Conservation (phyloP, 37 sponge, comb jelly and placozoan genomes). For the Mnemiopsis leidyi region DNA sequence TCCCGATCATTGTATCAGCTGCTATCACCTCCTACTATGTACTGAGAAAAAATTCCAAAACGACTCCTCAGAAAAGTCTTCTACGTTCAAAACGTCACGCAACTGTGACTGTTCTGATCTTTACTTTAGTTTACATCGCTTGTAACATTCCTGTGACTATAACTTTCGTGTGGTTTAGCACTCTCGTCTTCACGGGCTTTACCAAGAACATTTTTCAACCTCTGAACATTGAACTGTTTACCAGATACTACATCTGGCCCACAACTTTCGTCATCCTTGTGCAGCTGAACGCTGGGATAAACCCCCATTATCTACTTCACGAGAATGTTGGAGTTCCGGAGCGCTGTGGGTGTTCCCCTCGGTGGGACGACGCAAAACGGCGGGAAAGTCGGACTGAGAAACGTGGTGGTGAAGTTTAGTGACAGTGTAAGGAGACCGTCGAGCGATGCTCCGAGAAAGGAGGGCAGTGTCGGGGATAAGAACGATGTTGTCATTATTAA, state of each 20-base stretch:
- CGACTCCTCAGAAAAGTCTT: not conserved
- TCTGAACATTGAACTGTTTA: not conserved
- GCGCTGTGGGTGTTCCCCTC: not conserved
- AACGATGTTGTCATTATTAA: not conserved
- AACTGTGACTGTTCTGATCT: slow-evolving; percentile 23
- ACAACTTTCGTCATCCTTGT: not conserved
- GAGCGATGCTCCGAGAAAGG: not conserved
- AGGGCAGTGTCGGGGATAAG: not conserved
- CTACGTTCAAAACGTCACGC: not conserved
- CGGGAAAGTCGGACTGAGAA: not conserved
- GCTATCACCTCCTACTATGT: not conserved
- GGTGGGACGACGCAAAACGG: not conserved
- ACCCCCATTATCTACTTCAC: slow-evolving; percentile 21
- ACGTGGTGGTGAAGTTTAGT: not conserved
- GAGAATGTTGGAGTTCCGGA: slow-evolving; percentile 8
- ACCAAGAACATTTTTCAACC: not conserved
- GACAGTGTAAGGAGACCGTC: not conserved
- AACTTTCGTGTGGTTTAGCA: not conserved
- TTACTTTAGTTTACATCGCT: slow-evolving; percentile 4
- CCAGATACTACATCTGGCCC: not conserved
- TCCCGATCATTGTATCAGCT: not conserved
- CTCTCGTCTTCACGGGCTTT: not conserved
- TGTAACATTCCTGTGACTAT: slow-evolving; percentile 53
- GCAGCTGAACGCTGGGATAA: slow-evolving; percentile 21
- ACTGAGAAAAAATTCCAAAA: not conserved